Percentiles rank a stretch among this genome's conserved stretches.
Conservation (phyloP, 2,113 vertebrate species). For the Larimichthys crocea region DNA sequence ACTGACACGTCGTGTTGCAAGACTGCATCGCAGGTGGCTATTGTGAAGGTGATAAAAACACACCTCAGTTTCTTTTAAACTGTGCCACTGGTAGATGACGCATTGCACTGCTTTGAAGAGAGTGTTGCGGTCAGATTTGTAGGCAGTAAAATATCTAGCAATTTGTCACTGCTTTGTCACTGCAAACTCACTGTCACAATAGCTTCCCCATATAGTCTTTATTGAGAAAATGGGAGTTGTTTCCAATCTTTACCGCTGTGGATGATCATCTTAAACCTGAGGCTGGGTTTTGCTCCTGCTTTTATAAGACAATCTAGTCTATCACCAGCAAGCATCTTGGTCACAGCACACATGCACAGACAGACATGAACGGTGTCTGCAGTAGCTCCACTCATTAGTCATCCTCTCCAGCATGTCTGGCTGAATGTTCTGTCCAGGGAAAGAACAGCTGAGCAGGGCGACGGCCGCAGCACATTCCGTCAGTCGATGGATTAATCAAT, state of each 20-base stretch:
- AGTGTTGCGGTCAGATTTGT: conserved; percentile 29
- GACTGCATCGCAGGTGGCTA: conserved; percentile 33
- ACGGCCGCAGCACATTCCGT: conserved; percentile 73
- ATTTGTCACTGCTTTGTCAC: conserved; percentile 45
- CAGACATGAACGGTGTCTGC: conserved; percentile 61
- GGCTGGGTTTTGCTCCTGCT: conserved; percentile 13
- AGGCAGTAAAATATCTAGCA: conserved; percentile 15
- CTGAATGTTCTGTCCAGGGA: conserved; percentile 71
- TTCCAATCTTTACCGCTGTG: conserved; percentile 7
- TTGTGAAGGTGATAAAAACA: conserved; percentile 32
- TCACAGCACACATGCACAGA: conserved; percentile 37
- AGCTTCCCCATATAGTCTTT: conserved; percentile 1
- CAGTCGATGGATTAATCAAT: conserved; percentile 85
- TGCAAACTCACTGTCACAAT: conserved; percentile 14
- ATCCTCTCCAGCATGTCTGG: conserved; percentile 74
- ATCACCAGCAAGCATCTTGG: conserved; percentile 33
- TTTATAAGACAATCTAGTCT: conserved; percentile 37
- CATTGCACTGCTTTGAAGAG: conserved; percentile 31
- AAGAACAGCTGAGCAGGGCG: conserved; percentile 75
- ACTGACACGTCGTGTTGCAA: conserved; percentile 29
- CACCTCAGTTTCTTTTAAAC: conserved; percentile 11
- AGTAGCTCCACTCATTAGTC: conserved; percentile 72
- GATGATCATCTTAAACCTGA: conserved; percentile 19
- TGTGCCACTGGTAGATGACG: conserved; percentile 4
- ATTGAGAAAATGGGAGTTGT: not conserved